Evolutionary conservation across 1,140 invertebrate genomes (phyloP).

Genomic region (Eurosta solidaginis): DNA sequence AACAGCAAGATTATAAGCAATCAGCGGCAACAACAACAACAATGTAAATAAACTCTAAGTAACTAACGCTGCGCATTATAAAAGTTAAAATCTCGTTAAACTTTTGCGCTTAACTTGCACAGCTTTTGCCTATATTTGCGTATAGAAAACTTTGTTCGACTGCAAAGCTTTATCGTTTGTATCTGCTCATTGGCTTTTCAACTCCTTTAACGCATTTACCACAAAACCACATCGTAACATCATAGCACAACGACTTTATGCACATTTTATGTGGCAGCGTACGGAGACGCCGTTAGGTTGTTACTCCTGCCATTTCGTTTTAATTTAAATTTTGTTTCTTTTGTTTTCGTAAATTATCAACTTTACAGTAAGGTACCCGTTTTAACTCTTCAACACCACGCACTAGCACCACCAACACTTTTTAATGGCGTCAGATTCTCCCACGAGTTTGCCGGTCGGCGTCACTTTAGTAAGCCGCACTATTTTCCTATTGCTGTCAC

Average conservation of each 20-base stretch:
- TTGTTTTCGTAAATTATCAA: constrained; percentile 10
- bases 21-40: background rate
- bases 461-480: background rate
- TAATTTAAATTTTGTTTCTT: background rate
- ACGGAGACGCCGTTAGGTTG: too few relatives aligned
- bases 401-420: background rate
- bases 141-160: constrained; percentile 5
- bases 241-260: background rate
- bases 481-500: constrained; percentile 25
- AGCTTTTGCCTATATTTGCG: constrained; percentile 2
- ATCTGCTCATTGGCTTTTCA: background rate
- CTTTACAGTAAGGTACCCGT: too few relatives aligned
- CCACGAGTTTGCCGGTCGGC: background rate
- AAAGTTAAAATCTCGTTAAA: constrained; percentile 28
- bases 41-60: constrained; percentile 7
- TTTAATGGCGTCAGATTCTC: constrained; percentile 13
- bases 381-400: too few relatives aligned
- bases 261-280: background rate
- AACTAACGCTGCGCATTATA: background rate
- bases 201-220: constrained; percentile 12
- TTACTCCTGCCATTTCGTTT: too few relatives aligned
- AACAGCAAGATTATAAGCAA: background rate
- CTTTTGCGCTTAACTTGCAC: constrained; percentile 12
- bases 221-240: constrained; percentile 13
- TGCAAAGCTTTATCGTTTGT: background rate